These are phyloP conservation scores for Mus minutoides DNA, from an alignment of 2,797 vertebrate species.

Conservation along the genomic window DNA sequence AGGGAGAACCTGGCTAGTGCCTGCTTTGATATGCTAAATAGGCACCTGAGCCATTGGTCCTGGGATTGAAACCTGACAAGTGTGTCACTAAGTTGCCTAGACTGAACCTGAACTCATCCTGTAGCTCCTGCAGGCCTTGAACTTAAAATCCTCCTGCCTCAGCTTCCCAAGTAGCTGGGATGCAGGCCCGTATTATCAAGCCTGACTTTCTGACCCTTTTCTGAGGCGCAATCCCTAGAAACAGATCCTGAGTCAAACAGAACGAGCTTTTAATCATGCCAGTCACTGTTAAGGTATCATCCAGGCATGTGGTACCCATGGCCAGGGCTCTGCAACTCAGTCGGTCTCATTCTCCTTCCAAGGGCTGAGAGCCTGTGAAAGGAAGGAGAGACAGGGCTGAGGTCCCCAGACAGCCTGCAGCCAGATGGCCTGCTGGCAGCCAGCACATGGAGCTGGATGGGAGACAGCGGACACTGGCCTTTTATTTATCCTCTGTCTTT, in stretches of 20 bases:
- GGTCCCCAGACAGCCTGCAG: neutral
- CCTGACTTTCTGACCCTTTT: neutral
- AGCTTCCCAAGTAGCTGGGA: neutral
- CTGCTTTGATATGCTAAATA: neutral
- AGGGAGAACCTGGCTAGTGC: neutral
- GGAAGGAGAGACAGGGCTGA: neutral
- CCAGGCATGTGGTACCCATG: neutral
- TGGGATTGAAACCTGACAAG: neutral
- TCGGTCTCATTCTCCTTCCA: neutral
- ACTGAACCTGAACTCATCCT: neutral
- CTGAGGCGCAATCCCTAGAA: constrained; percentile 48
- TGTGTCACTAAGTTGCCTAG: neutral
- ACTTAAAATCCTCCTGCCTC: neutral
- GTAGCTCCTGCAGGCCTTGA: neutral
- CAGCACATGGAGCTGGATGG: neutral
- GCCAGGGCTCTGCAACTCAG: neutral
- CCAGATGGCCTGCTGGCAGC: constrained; percentile 52
- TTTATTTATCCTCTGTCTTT: constrained; percentile 63
- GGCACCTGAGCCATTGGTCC: neutral
- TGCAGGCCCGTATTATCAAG: neutral
- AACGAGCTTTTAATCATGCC: neutral
- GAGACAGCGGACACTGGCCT: constrained; percentile 1
- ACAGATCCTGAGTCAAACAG: constrained; percentile 8
- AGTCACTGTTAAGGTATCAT: neutral
- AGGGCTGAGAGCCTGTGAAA: neutral